Evolutionary conservation across 2,888 invertebrate species (phyloP).

Genomic region (Spodoptera picta): DNA sequence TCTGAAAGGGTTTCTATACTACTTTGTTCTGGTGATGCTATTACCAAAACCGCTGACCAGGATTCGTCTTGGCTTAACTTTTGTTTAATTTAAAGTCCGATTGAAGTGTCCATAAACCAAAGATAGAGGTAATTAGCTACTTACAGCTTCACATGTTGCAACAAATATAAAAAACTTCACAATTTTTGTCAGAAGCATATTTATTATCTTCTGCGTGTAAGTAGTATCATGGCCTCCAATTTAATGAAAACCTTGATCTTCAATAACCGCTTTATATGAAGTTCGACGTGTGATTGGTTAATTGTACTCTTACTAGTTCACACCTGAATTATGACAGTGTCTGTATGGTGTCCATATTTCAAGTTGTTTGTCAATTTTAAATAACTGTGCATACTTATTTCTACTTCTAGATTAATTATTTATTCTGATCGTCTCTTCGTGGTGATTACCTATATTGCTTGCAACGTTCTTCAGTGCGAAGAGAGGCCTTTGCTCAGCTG

Average conservation of each 20-base stretch:
- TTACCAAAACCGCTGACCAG: too few relatives aligned
- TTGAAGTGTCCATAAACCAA: too few relatives aligned
- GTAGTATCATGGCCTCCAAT: conserved; percentile 61
- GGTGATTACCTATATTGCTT: too few relatives aligned
- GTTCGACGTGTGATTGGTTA: conserved; percentile 49
- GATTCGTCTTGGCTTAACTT: too few relatives aligned
- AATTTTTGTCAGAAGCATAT: conserved; percentile 65
- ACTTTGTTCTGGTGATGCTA: background rate
- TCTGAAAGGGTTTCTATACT: background rate
- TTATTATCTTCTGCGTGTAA: conserved; percentile 35
- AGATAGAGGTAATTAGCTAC: conserved; percentile 39
- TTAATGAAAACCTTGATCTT: conserved; percentile 62
- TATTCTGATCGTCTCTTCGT: too few relatives aligned
- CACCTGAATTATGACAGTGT: conserved; percentile 39
- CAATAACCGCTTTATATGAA: conserved; percentile 63
- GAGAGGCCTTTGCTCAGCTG: too few relatives aligned
- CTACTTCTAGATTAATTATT: too few relatives aligned
- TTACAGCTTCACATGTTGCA: conserved; percentile 74
- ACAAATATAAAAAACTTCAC: conserved; percentile 69
- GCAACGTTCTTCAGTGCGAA: too few relatives aligned
- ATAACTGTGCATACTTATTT: too few relatives aligned
- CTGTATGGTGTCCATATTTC: conserved; percentile 27
- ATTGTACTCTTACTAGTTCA: conserved; percentile 44
- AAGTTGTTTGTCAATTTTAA: too few relatives aligned
- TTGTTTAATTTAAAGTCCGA: too few relatives aligned